Base-by-base conservation (phyloP, 2,888 invertebrate species). In the Eueremaeus valkanovi region DNA sequence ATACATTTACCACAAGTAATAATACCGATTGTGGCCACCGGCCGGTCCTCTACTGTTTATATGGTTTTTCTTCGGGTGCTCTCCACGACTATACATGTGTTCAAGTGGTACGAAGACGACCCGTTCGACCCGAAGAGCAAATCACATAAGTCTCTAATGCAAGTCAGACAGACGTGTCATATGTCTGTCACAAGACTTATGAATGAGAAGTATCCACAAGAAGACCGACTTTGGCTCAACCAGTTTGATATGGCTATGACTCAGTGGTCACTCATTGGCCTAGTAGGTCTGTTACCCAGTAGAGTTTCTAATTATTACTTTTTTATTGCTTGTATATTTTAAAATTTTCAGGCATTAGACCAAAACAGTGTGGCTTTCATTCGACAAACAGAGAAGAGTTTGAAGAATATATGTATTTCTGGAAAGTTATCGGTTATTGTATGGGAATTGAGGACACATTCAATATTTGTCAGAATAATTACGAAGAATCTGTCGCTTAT, bases 161-260 rank as follows among this genome's bases (percentile, higher is more conserved):
- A 49, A 45, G 76, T 76, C 24, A 29, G 76, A 3, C 72, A 72
- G 16, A 66, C 75, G 18, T 76, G 76, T 63, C 76, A 76, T 55
- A 70, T 76, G 72, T 31, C 75, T 1, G 74, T 76, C 11, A 49
- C 72, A 16, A 51, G 45, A 42, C 49, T 76, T 24, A 76, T 76
- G 76, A 76, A 76, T 66, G 70, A 73, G 42, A 76, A 76, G 72
- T 76, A 76, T 45, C 74, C 72, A n/a, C 61, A 63, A 21, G 29
- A 16, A 33, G 45, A 76, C 74, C 21, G 61, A 24, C 55, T 77
- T 3, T 78, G 86, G 58, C 89, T 93, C 45, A 89, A 89, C 0
- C 95, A 95, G 83, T 87, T 90, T 79, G 93, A 94, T 82, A 88
- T 95, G 87, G 90, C 90, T 0, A 83, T 94, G n/a, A 93, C 95